These are phyloP conservation scores for Brevimyrus niger DNA, from an alignment of 2,113 vertebrate species.

Conservation along the genomic window DNA sequence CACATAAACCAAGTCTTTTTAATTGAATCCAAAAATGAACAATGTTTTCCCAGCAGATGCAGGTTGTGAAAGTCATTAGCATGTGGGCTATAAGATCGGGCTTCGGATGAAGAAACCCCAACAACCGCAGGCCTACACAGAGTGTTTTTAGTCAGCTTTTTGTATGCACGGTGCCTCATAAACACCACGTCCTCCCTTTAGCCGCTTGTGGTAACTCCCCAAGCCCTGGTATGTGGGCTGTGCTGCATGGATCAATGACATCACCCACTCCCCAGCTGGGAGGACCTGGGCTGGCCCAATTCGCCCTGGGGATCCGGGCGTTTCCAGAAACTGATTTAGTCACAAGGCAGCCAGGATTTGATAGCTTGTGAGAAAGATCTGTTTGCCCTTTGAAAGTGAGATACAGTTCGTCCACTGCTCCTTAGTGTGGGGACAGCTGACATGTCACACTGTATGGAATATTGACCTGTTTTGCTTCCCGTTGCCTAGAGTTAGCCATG, in stretches of 20 bases:
- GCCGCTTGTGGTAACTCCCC: slow-evolving; percentile 43
- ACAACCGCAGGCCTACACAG: slow-evolving; percentile 25
- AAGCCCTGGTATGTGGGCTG: slow-evolving; percentile 11
- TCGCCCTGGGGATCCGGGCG: slow-evolving; percentile 21
- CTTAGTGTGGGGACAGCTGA: not conserved
- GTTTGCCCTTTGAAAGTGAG: not conserved
- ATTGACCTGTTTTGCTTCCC: not conserved
- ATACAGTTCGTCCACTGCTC: not conserved
- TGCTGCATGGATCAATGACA: slow-evolving; percentile 45
- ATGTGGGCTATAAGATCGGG: slow-evolving; percentile 40
- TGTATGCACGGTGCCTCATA: slow-evolving; percentile 1
- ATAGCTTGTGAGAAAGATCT: not conserved
- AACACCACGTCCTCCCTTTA: not conserved
- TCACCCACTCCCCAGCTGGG: slow-evolving; percentile 51
- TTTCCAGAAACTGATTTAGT: slow-evolving; percentile 21
- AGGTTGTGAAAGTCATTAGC: slow-evolving; percentile 42
- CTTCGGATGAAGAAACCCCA: slow-evolving; percentile 33
- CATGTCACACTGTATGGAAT: not conserved
- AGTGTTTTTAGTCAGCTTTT: slow-evolving; percentile 37
- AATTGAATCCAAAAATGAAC: slow-evolving; percentile 47
- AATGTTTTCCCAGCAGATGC: slow-evolving; percentile 47
- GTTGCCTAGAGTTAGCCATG: not conserved
- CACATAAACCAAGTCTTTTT: slow-evolving; percentile 42
- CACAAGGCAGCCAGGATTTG: not conserved
- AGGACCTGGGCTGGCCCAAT: slow-evolving; percentile 36